Evolutionary conservation across 2,797 vertebrate genomes (phyloP).

Genomic region (Ctenosaura bakeri): DNA sequence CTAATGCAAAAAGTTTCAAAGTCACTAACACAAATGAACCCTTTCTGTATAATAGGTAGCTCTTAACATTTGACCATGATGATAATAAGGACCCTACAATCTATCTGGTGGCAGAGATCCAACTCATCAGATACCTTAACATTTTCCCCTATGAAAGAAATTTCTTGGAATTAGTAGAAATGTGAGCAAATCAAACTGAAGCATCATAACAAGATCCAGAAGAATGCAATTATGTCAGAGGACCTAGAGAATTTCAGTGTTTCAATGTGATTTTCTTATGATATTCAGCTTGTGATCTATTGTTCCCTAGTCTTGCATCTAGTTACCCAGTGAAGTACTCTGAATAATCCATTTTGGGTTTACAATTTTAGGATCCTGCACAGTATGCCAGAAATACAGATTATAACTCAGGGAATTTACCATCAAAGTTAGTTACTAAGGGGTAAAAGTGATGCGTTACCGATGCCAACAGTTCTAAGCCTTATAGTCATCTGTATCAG

Average conservation of each 20-base stretch:
- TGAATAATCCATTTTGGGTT: not conserved
- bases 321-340: not conserved
- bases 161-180: not conserved
- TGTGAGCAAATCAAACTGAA: not conserved
- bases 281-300: not conserved
- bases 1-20: no score
- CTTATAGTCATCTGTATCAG: not conserved
- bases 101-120: no score
- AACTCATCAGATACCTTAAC: not conserved
- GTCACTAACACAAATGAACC: no score
- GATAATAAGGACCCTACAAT: no score
- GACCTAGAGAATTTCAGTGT: not conserved
- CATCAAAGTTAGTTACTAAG: not conserved
- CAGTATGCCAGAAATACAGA: not conserved
- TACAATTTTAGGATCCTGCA: not conserved
- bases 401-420: not conserved
- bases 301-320: not conserved
- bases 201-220: not conserved
- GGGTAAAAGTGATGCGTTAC: conserved; percentile 1
- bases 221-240: not conserved
- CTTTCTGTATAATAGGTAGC: no score
- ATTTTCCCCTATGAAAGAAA: no score
- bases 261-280: not conserved
- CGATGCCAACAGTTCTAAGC: not conserved
- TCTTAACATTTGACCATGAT: no score